phyloP scores from a whole-genome alignment of 1,140 invertebrate genomes.

The Trichonephila inaurata region DNA sequence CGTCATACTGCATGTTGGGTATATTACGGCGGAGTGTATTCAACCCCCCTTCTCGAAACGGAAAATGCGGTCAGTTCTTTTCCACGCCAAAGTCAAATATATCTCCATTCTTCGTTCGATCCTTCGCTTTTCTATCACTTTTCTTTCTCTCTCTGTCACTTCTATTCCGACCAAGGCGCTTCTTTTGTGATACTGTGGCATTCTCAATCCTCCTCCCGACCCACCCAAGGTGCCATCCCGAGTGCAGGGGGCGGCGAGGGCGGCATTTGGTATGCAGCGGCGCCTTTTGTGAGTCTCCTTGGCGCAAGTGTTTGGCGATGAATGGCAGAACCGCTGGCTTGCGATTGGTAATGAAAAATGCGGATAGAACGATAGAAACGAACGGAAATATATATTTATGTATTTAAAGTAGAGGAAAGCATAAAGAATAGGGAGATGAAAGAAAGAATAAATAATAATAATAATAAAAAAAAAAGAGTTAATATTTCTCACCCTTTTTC shows the following conservation, averaged over 20 bases:
- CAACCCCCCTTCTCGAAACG: not conserved
- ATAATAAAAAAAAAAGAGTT: slow-evolving; percentile 38
- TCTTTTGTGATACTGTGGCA: slow-evolving; percentile 59
- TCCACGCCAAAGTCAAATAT: slow-evolving; percentile 41
- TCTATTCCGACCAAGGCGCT: not conserved
- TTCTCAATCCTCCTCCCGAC: not conserved
- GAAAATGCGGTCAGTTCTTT: slow-evolving; percentile 62
- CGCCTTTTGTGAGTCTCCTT: slow-evolving; percentile 55
- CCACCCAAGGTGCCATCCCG: not conserved
- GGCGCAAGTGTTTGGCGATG: slow-evolving; percentile 66
- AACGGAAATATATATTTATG: slow-evolving; percentile 76
- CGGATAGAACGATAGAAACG: slow-evolving; percentile 15
- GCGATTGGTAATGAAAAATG: slow-evolving; percentile 62
- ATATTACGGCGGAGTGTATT: not conserved
- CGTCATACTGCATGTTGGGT: not conserved
- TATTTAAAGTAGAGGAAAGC: slow-evolving; percentile 70
- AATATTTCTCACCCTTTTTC: slow-evolving; percentile 38
- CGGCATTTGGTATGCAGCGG: slow-evolving; percentile 56
- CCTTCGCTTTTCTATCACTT: not conserved
- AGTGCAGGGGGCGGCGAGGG: too few relatives aligned
- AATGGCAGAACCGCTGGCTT: not conserved
- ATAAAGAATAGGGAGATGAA: slow-evolving; percentile 31
- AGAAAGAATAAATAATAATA: not conserved
- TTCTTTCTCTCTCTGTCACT: slow-evolving; percentile 41
- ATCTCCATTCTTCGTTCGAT: slow-evolving; percentile 28